Base-by-base conservation (phyloP, 1,140 invertebrate species). In the Adelges cooleyi region DNA sequence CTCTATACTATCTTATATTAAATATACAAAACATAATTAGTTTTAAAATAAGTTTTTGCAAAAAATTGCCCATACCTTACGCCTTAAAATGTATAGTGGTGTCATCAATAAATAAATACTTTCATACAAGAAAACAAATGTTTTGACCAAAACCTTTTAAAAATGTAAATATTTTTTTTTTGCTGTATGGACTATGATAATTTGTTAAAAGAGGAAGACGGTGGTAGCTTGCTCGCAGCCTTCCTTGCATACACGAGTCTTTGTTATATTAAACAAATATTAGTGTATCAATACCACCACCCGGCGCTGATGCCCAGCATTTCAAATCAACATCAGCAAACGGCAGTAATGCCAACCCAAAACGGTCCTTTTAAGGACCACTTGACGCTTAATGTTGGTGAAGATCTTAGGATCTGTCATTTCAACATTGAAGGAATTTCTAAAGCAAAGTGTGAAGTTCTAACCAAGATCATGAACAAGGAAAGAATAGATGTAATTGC, bases 311-410 rank as follows among this genome's bases (percentile, higher is more conserved):
- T 49, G 46, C 46, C 40, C 5, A 44, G 15, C 40, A 44, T 17
- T 44, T 44, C 40, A 44, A 44, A 15, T 44, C 40, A 44, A n/a
- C 40, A 44, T 44, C 40, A 44, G 40, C 40, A 44, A 44, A 44
- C 15, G 5, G n/a, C 40, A 44, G n/a, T 44, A 44, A 44, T 44
- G 40, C 40, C 40, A 44, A 44, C 18, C 11, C 17, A 23, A 48
- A 48, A 48, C 44, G 44, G 44, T 48, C 44, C n/a, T 48, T 48
- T 48, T 48, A 48, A 48, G 44, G 40, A 44, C 40, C 40, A 44
- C 40, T 44, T 44, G 40, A 44, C 15, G 20, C 8, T 20, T 48
- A 48, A 20, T 20, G 46, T 48, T 20, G 20, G 18, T 17, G 46
- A 17, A 22, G 46, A 20, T 20, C 46, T 48, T 48, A 48, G 20